phyloP scores from a whole-genome alignment of 2,113 vertebrate genomes.

The Sphaerodactylus townsendi region DNA sequence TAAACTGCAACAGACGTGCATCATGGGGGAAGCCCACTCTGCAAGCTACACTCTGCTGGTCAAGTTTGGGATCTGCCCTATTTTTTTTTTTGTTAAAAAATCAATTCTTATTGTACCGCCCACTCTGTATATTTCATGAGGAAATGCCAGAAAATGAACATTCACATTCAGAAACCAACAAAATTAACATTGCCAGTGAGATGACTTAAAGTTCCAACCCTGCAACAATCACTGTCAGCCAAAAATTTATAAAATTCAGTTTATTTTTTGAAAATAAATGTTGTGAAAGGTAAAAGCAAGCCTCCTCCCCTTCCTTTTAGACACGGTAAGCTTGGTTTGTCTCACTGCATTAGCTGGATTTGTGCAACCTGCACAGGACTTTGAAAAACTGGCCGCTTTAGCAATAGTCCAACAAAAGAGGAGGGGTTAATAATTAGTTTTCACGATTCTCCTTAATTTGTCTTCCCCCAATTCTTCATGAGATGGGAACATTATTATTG shows the following conservation, averaged over 20 bases:
- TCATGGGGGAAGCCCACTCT: no score
- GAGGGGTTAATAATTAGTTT: constrained; percentile 5
- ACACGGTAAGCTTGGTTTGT: not conserved
- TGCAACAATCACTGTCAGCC: not conserved
- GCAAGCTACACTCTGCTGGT: no score
- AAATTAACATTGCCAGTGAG: not conserved
- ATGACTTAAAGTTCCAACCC: not conserved
- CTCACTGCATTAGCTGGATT: not conserved
- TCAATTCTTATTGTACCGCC: not conserved
- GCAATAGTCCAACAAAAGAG: not conserved
- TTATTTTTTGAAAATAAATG: not conserved
- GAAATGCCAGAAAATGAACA: not conserved
- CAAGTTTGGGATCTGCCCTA: no score
- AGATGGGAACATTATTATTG: not conserved
- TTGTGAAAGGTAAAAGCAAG: not conserved
- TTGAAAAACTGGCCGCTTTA: constrained; percentile 36
- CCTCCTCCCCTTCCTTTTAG: not conserved
- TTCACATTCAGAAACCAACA: not conserved
- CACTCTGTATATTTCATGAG: not conserved
- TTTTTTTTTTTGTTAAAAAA: no score
- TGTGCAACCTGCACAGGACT: constrained; percentile 13
- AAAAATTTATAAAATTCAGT: not conserved
- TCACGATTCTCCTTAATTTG: not conserved
- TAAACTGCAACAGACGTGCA: no score
- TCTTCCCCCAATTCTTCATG: constrained; percentile 23